Evolutionary conservation across 1,140 invertebrate genomes (phyloP).

Genomic region (Drosophila tani): DNA sequence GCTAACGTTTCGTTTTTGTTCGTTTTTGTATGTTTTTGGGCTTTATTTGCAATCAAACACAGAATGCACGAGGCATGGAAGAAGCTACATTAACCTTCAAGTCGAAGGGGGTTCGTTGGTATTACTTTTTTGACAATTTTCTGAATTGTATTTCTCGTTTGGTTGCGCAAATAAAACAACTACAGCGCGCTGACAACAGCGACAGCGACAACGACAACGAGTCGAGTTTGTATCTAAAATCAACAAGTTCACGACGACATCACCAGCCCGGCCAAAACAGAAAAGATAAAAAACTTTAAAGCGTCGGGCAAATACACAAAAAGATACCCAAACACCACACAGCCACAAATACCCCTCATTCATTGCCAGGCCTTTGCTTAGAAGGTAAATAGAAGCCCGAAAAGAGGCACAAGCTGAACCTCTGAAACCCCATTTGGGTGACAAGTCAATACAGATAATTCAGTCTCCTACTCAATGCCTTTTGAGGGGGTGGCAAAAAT

Average conservation of each 20-base stretch:
- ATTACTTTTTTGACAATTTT: constrained; percentile 72
- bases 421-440: constrained; percentile 52
- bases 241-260: constrained; percentile 76
- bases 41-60: constrained; percentile 75
- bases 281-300: constrained; percentile 76
- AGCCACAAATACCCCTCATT: constrained; percentile 49
- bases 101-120: constrained; percentile 36
- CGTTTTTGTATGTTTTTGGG: constrained; percentile 6
- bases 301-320: constrained; percentile 61
- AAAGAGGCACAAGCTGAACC: constrained; percentile 20
- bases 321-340: constrained; percentile 38
- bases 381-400: constrained; percentile 61
- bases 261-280: constrained; percentile 53
- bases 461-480: constrained; percentile 8
- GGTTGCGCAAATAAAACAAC: constrained; percentile 73
- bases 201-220: constrained; percentile 39
- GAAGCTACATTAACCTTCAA: constrained; percentile 80
- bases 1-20: constrained; percentile 36
- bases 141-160: constrained; percentile 45
- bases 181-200: constrained; percentile 41
- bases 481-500: constrained; percentile 20
- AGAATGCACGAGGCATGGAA: constrained; percentile 55
- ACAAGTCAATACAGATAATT: constrained; percentile 52
- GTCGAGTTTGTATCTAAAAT: constrained; percentile 77
- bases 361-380: constrained; percentile 68